Evolutionary conservation across 2,113 vertebrate species (phyloP), one percentile per base, ranked within the genome.

Genomic region (Lethenteron reissneri): DNA sequence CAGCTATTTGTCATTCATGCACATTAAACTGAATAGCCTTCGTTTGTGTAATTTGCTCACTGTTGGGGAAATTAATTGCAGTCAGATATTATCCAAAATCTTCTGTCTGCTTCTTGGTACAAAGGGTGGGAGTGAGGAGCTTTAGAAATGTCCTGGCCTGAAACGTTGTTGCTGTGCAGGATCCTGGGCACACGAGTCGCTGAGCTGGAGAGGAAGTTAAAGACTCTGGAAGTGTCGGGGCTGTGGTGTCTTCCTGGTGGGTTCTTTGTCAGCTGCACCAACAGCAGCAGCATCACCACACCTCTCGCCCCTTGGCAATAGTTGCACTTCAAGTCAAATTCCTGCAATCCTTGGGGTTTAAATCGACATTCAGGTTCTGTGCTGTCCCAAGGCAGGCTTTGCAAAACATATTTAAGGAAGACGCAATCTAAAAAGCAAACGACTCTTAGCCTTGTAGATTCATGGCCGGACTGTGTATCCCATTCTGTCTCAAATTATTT

Each of bases 161-260:
- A 76, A 78, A 73, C 58, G 3, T 74, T 1, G 56, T 59, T 21
- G 74, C 71, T 70, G 70, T 14, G 72, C 76, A 97, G 94, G 79
- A 95, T 97, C 82, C 81, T 97, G 75, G 94, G 92, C 64, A 92
- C 83, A 76, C 80, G 94, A 58, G 91, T 97, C 13, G 84, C 88
- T 69, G 94, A 97, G 77, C 78, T 97, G 75, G 94, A 97, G 77
- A 95, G 87, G 77, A 97, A 97, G 75, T 79, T 97, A 70, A 88
- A 89, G 81, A 88, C 88, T 19, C 78, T 97, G 76, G 94, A 97
- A 81, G 84, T 90, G 21, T 89, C 94, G 74, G 94, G 94, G 71
- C 81, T 96, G 75, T 97, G 94, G 94, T 92, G 89, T 80, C 87
- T 97, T 70, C 94, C 94, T 82, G 94, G 94, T 97, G 76, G 76